These are phyloP conservation scores for Triplophysa yarkandensis DNA, from an alignment of 2,797 vertebrate species.

Conservation along the genomic window DNA sequence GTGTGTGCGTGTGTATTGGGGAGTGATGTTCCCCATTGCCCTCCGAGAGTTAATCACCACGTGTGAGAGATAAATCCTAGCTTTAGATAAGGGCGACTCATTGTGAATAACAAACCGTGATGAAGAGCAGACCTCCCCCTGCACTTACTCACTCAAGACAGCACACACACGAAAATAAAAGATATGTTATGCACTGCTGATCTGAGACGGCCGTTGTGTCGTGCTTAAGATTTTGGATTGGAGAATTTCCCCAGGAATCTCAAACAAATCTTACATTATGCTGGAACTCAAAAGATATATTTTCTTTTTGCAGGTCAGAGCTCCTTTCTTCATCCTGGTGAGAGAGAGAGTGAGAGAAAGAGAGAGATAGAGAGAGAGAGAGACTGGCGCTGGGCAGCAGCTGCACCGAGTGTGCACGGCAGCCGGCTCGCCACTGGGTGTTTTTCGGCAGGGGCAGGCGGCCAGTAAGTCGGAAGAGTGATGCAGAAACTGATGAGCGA, in stretches of 20 bases:
- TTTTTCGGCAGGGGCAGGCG: slow-evolving; percentile 34
- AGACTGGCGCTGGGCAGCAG: slow-evolving; percentile 49
- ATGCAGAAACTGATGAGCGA: slow-evolving; percentile 42
- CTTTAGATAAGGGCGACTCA: slow-evolving; percentile 72
- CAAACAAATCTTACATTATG: no score
- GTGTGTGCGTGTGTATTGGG: slow-evolving; percentile 14
- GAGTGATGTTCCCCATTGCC: slow-evolving; percentile 59
- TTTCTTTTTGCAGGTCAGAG: no score
- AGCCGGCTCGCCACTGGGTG: slow-evolving; percentile 49
- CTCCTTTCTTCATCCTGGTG: not conserved
- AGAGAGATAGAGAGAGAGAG: slow-evolving; percentile 34
- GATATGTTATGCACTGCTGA: not conserved
- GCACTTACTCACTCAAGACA: slow-evolving; percentile 31
- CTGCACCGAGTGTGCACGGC: slow-evolving; percentile 37
- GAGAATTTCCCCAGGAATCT: no score
- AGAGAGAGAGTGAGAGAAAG: slow-evolving; percentile 24
- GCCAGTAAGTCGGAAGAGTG: slow-evolving; percentile 46
- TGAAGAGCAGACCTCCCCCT: slow-evolving; percentile 11
- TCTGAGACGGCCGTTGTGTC: not conserved
- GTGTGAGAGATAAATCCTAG: slow-evolving; percentile 67
- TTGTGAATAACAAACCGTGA: slow-evolving; percentile 63
- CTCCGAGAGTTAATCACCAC: slow-evolving; percentile 64
- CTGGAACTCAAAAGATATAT: not conserved
- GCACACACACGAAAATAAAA: slow-evolving; percentile 5
- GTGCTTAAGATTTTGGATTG: not conserved